phyloP scores from a whole-genome alignment of 2,797 vertebrate species.

The Cirrhinus mrigala region DNA sequence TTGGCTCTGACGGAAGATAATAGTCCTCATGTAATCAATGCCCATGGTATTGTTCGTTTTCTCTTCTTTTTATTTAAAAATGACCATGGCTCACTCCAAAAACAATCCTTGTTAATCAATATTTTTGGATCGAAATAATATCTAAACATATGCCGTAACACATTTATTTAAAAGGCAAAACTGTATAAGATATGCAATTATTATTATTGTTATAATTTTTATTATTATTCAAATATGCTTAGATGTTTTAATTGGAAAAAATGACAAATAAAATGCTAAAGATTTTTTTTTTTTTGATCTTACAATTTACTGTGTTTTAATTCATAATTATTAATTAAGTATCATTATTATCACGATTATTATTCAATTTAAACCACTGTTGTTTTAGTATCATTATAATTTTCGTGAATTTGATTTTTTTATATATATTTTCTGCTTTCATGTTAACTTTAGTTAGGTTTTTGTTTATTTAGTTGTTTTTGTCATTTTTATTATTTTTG shows the following conservation, averaged over 20 bases:
- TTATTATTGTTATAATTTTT: neutral
- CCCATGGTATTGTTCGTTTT: conserved; percentile 38
- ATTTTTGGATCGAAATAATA: conserved; percentile 1
- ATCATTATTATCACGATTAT: neutral
- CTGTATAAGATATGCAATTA: neutral
- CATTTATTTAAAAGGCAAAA: neutral
- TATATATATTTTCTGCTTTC: neutral
- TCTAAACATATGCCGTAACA: neutral
- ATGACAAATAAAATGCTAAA: neutral
- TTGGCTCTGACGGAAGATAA: conserved; percentile 59
- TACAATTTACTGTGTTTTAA: neutral
- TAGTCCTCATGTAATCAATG: conserved; percentile 54
- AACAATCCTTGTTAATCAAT: conserved; percentile 21
- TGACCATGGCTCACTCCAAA: conserved; percentile 1
- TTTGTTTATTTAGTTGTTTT: neutral
- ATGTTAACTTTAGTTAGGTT: neutral
- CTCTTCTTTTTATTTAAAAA: conserved; percentile 32
- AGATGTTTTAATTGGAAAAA: neutral
- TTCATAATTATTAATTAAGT: neutral
- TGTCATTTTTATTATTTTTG: neutral
- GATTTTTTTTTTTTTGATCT: neutral
- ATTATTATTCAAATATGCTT: neutral
- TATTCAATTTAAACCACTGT: neutral
- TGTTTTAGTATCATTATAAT: neutral
- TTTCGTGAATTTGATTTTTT: neutral